Percentiles rank a stretch among this genome's conserved stretches.
Conservation (phyloP, 2,113 vertebrate species). For the Clinocottus analis region DNA sequence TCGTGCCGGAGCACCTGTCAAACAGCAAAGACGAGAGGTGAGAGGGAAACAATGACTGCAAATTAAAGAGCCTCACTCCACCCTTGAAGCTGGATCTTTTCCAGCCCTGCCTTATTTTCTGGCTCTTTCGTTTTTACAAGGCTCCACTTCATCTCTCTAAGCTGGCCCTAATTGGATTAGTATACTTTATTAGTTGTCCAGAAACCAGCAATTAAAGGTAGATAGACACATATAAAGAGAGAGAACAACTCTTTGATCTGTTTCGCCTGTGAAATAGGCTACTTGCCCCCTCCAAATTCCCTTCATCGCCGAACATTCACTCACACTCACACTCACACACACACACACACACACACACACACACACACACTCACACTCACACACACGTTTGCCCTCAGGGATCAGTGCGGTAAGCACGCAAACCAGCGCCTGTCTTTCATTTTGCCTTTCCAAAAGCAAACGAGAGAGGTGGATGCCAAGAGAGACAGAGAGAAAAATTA, state of each 20-base stretch:
- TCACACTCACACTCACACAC: conserved; percentile 32
- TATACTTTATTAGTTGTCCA: conserved; percentile 60
- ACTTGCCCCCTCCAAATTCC: conserved; percentile 47
- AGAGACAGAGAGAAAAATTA: conserved; percentile 65
- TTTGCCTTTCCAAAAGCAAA: conserved; percentile 64
- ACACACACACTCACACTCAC: conserved; percentile 6
- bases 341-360: not conserved
- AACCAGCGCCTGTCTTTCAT: conserved; percentile 76
- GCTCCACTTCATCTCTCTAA: conserved; percentile 70
- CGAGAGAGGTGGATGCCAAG: conserved; percentile 50
- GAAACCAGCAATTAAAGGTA: conserved; percentile 41
- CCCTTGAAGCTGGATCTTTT: conserved; percentile 24
- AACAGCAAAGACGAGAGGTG: conserved; percentile 30
- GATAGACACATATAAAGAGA: conserved; percentile 7
- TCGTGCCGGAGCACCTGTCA: conserved; percentile 27
- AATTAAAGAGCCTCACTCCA: conserved; percentile 2
- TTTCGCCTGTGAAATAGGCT: conserved; percentile 55
- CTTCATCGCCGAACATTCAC: conserved; percentile 60
- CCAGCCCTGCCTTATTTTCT: conserved; percentile 32
- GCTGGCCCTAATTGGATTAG: conserved; percentile 74
- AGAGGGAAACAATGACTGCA: conserved; percentile 8
- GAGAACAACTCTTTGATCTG: conserved; percentile 71
- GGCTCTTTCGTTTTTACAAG: conserved; percentile 25
- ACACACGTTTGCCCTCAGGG: conserved; percentile 48
- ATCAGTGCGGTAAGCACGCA: conserved; percentile 53